Percentiles rank a stretch among this genome's conserved stretches.
phyloP scores from a whole-genome alignment of 30 jellyfish, hydroid and myxozoan species.

The Chrysaora quinquecirrha region DNA sequence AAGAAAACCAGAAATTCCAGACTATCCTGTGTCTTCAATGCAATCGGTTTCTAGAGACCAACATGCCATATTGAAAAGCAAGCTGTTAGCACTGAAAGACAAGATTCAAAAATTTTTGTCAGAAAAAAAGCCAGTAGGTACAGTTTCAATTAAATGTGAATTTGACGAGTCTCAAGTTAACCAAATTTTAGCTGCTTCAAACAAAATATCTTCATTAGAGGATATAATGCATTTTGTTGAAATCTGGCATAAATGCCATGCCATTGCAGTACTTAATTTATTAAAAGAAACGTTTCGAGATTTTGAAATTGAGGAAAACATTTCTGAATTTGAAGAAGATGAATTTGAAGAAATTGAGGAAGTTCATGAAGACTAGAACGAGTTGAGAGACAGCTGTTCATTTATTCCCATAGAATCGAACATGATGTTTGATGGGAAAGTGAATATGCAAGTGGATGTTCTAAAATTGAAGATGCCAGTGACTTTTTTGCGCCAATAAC shows the following conservation, averaged over 20 bases:
- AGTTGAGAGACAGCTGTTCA: not conserved
- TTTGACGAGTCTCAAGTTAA: not conserved
- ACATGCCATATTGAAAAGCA: not conserved
- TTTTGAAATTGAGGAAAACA: slow-evolving; percentile 2
- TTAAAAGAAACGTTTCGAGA: not conserved
- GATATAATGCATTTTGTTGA: slow-evolving; percentile 13
- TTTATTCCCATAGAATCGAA: not conserved
- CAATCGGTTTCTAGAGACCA: not conserved
- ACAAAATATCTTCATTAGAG: not conserved
- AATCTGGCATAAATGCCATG: slow-evolving; percentile 3
- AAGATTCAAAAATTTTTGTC: too few species aligned
- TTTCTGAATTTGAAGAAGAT: slow-evolving; percentile 1
- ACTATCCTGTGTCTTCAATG: not conserved
- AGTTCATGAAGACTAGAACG: not conserved
- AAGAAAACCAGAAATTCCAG: not conserved
- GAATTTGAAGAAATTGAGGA: not conserved
- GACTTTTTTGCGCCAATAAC: slow-evolving; percentile 5
- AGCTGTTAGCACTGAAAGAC: slow-evolving; percentile 1
- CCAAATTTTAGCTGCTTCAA: slow-evolving; percentile 7
- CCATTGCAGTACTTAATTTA: not conserved
- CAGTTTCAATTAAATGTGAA: slow-evolving; percentile 3
- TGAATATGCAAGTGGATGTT: slow-evolving; percentile 10
- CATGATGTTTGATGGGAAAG: slow-evolving; percentile 5
- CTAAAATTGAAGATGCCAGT: slow-evolving; percentile 13
- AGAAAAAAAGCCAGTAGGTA: too few species aligned